Percentiles rank a stretch among this genome's conserved stretches.
Evolutionary conservation across 2,888 invertebrate species (phyloP).

Genomic region (Dynastes maya): DNA sequence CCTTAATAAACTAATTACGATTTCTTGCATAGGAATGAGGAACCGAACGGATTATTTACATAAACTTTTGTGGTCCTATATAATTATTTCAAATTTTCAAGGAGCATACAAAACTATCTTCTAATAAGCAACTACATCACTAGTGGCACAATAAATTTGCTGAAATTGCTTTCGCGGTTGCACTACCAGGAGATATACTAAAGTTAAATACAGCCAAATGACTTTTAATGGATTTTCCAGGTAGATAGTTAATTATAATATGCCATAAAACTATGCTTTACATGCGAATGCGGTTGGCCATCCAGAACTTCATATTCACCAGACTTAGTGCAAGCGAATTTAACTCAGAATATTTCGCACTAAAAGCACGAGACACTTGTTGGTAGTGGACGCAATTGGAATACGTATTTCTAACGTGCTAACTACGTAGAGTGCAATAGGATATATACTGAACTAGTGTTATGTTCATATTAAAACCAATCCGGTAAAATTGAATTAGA

Average conservation of each 20-base stretch:
- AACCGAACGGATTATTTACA: too few species aligned
- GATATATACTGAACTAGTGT: too few species aligned
- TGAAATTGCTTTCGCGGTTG: slow-evolving; percentile 9
- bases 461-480: background rate
- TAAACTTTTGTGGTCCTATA: too few species aligned
- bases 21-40: too few species aligned
- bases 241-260: slow-evolving; percentile 3
- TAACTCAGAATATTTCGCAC: background rate
- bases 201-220: background rate
- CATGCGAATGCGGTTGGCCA: background rate
- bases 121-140: background rate
- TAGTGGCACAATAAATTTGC: background rate
- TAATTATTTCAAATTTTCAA: too few species aligned
- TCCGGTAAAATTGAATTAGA: too few species aligned
- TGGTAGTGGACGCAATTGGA: background rate
- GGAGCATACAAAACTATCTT: background rate
- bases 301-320: background rate
- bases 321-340: background rate
- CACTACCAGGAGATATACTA: background rate
- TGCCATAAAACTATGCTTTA: background rate
- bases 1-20: too few species aligned
- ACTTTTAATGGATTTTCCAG: slow-evolving; percentile 14
- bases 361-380: background rate
- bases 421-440: background rate
- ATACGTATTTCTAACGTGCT: background rate